Evolutionary conservation across 2,888 invertebrate species (phyloP), one percentile per base, ranked within the genome.

Genomic region (Xylocampa areola): DNA sequence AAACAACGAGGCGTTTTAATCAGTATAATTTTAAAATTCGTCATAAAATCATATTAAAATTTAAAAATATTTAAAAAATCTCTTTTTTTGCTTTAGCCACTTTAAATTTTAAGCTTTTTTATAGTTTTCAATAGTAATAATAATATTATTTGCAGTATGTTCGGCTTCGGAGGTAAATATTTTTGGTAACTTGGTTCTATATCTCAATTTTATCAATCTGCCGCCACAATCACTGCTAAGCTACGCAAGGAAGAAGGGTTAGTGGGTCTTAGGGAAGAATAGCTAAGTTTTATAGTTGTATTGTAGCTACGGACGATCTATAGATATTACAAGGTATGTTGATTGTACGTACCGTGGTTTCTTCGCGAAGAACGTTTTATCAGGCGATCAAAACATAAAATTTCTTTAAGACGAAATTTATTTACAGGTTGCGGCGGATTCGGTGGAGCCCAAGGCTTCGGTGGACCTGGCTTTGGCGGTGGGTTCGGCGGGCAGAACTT

Each of bases 11-110:
- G 2, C 16, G n/a, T 41, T 14, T 11, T 10, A 23, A 33, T 73
- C 53, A 71, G 68, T 71, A 61, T 62, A 47, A 43, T 72, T 76
- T 61, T 64, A 76, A 73, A 73, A 73, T 64, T 68, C 57, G 58
- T 65, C 30, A 63, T 62, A 68, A 72, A 64, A 77, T 53, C 49
- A 67, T 63, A 54, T 54, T 68, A 47, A 47, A 53, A 27, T 36
- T 54, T 53, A 33, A 64, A 73, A 72, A 76, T 30, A 13, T 7
- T 44, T 50, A 72, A 76, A 75, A 70, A 76, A 48, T 33, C n/a
- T n/a, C 13, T 37, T 39, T 39, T 29, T 40, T 35, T 54, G 23
- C 37, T 49, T 57, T 55, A 44, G 36, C 45, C 33, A 49, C 43
- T 36, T n/a, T 51, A 32, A 68, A 71, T 58, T 66, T 37, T 30